Base-by-base conservation (phyloP, 2,888 invertebrate genomes). In the Ormia ochracea region DNA sequence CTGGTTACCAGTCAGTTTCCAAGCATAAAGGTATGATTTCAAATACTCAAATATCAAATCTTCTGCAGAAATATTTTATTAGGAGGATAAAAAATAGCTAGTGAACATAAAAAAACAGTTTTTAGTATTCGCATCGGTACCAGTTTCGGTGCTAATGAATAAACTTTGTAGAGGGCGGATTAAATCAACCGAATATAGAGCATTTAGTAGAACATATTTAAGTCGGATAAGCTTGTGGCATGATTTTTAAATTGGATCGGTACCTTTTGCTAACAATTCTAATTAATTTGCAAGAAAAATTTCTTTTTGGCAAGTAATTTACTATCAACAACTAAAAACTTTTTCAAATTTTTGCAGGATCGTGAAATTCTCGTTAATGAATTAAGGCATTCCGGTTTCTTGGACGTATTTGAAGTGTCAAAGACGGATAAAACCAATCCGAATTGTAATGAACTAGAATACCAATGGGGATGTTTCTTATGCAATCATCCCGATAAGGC, bases 1-100 rank as follows among this genome's bases (percentile, higher is more conserved):
- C 92, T 98, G 48, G 97, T 98, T 68, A 98, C 98, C 4, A 96
- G 97, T 83, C 96, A 97, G 65, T 98, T 98, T 91, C 98, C 98
- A 0, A 95, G 95, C 73, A 91, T 94, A 68, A 96, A 96, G 92
- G 95, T 94, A 85, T 17, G 12, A 33, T 38, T 38, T 3, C n/a
- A 36, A 36, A 36, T n/a, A 38, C 6, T n/a, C n/a, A 14, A 38
- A 14, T 4, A 14, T 14, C 4, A 14, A 38, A 23, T 12, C 19
- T 21, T 21, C 10, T 5, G 7, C 17, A 14, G 2, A 38, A 38
- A 38, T 38, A 41, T 4, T 45, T 50, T 14, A n/a, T 50, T 7
- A 2, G 3, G 10, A 10, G 31, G 33, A 50, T 26, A 50, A 45
- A 7, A 21, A 9, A 10, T 28, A 6, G 28, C n/a, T n/a, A n/a